These are phyloP conservation scores for Andrena fulva DNA, from an alignment of 2,888 invertebrate species.

Conservation along the genomic window DNA sequence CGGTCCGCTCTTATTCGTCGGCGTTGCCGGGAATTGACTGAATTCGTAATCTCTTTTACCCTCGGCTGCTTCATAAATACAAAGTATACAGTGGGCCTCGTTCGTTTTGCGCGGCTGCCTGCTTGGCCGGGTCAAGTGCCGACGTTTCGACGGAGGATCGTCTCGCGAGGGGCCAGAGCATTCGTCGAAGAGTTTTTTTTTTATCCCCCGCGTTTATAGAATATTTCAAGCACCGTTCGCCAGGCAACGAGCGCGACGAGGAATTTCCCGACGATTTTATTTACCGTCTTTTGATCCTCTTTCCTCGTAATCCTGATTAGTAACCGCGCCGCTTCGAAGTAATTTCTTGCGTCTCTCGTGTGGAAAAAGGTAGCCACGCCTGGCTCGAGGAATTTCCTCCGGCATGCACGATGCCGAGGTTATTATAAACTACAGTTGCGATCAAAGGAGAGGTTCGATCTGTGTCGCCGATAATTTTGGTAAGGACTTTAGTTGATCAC, in stretches of 20 bases:
- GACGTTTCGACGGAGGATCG: not conserved
- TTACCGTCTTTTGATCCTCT: not conserved
- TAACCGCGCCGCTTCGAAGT: not conserved
- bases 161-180: not conserved
- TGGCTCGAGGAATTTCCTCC: too few species aligned
- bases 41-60: constrained; percentile 14
- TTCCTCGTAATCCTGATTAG: constrained; percentile 13
- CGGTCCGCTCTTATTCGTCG: not conserved
- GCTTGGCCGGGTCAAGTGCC: constrained; percentile 19
- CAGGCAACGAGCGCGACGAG: constrained; percentile 1
- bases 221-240: constrained; percentile 10
- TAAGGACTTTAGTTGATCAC: too few species aligned
- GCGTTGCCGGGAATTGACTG: not conserved
- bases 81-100: not conserved
- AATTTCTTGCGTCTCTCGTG: too few species aligned
- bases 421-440: too few species aligned
- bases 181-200: not conserved
- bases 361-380: too few species aligned
- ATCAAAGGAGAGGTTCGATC: too few species aligned
- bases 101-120: constrained; percentile 12
- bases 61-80: constrained; percentile 31
- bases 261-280: not conserved
- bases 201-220: not conserved
- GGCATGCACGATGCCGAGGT: too few species aligned
- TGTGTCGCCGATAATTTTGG: too few species aligned